These are phyloP conservation scores for Galbula dea DNA, from an alignment of 2,113 vertebrate genomes.

Conservation along the genomic window DNA sequence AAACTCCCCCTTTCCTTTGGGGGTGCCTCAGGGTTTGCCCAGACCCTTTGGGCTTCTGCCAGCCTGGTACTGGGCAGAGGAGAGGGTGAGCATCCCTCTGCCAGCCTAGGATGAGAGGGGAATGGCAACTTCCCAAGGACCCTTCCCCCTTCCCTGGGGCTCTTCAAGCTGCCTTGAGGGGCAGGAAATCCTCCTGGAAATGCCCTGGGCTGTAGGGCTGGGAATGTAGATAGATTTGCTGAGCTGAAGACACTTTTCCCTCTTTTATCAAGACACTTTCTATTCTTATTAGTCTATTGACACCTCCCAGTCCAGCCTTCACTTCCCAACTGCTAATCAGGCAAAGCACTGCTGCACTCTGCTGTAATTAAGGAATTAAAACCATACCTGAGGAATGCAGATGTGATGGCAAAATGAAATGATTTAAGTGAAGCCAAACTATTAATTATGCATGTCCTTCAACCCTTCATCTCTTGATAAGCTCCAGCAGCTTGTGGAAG, in stretches of 20 bases:
- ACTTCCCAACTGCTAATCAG: conserved; percentile 10
- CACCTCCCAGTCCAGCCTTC: not conserved
- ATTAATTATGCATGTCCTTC: conserved; percentile 54
- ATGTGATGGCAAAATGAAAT: conserved; percentile 9
- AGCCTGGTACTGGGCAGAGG: not conserved
- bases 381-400: conserved; percentile 28
- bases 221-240: not conserved
- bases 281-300: not conserved
- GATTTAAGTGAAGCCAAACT: conserved; percentile 14
- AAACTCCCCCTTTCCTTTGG: too few species aligned
- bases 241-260: not conserved
- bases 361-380: conserved; percentile 55
- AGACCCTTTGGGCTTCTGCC: not conserved
- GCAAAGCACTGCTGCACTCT: not conserved
- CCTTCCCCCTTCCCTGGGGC: not conserved
- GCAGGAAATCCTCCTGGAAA: not conserved
- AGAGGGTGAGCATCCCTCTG: not conserved
- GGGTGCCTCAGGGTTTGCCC: not conserved
- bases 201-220: not conserved
- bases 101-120: too few species aligned
- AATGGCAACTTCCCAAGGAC: too few species aligned
- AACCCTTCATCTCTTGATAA: conserved; percentile 41
- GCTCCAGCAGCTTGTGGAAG: not conserved
- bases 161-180: too few species aligned
- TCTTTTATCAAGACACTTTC: not conserved